These are phyloP conservation scores for Camponotus vicinus DNA, from an alignment of 1,140 invertebrate species.

Conservation along the genomic window DNA sequence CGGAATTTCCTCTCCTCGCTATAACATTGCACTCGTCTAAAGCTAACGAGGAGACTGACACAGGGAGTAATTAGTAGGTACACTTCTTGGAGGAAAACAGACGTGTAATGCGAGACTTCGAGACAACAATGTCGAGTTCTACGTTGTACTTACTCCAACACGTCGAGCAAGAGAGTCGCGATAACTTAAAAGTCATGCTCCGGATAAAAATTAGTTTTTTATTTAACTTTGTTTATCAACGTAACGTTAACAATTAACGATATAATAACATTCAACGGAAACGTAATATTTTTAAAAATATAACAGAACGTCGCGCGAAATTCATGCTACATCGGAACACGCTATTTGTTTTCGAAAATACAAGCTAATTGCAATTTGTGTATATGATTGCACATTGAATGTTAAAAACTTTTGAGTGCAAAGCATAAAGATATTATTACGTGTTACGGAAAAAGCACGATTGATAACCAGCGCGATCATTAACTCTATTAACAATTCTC, in stretches of 20 bases:
- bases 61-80: constrained; percentile 72
- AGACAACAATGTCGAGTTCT: constrained; percentile 67
- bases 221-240: not conserved
- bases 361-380: not conserved
- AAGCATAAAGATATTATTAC: constrained; percentile 17
- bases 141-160: constrained; percentile 55
- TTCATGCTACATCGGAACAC: not conserved
- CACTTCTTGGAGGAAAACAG: constrained; percentile 73
- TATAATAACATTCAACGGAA: not conserved
- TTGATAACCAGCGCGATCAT: not conserved
- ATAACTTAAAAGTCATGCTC: constrained; percentile 60
- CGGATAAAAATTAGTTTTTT: constrained; percentile 49
- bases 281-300: not conserved
- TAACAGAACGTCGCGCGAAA: not conserved
- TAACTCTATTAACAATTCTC: constrained; percentile 24
- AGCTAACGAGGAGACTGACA: constrained; percentile 76
- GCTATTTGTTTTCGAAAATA: not conserved
- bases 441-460: not conserved
- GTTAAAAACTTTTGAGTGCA: not conserved
- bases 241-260: constrained; percentile 19
- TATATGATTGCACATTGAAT: not conserved
- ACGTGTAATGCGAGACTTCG: constrained; percentile 71
- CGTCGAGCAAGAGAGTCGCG: constrained; percentile 21
- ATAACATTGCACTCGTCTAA: constrained; percentile 56
- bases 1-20: constrained; percentile 2